Evolutionary conservation across 2,113 vertebrate species (phyloP).

Genomic region (Clinocottus analis): DNA sequence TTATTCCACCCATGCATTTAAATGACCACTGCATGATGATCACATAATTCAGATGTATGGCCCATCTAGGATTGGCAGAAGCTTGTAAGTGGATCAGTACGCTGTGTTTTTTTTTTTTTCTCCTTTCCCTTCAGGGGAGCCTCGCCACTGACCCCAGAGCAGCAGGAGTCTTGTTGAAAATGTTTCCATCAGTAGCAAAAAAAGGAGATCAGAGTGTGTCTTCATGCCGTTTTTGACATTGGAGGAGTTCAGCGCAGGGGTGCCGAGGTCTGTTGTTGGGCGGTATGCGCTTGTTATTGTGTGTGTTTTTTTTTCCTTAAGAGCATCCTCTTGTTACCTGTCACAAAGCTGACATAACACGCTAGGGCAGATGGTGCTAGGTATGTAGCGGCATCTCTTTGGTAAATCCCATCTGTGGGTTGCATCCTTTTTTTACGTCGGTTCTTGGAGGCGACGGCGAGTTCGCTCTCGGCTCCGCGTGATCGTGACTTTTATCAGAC

Average conservation of each 20-base stretch:
- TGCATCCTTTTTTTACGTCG: slow-evolving; percentile 16
- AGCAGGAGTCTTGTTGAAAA: slow-evolving; percentile 58
- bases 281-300: slow-evolving; percentile 64
- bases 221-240: slow-evolving; percentile 68
- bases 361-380: slow-evolving; percentile 66
- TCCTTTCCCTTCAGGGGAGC: slow-evolving; percentile 1
- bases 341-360: slow-evolving; percentile 71
- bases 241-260: slow-evolving; percentile 51
- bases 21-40: slow-evolving; percentile 58
- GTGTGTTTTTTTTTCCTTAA: slow-evolving; percentile 51
- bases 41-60: slow-evolving; percentile 59
- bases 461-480: slow-evolving; percentile 13
- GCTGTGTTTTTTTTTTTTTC: background rate
- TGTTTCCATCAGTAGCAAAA: slow-evolving; percentile 51
- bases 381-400: slow-evolving; percentile 64
- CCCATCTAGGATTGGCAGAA: slow-evolving; percentile 39
- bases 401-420: slow-evolving; percentile 65
- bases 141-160: slow-evolving; percentile 62
- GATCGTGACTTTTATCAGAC: slow-evolving; percentile 41
- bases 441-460: slow-evolving; percentile 8
- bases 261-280: slow-evolving; percentile 58
- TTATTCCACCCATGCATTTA: slow-evolving; percentile 62
- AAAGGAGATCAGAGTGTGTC: slow-evolving; percentile 63
- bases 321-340: slow-evolving; percentile 71
- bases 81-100: slow-evolving; percentile 20